These are phyloP conservation scores for Gallinago solitaria DNA, from an alignment of 2,797 vertebrate species.

Conservation along the genomic window DNA sequence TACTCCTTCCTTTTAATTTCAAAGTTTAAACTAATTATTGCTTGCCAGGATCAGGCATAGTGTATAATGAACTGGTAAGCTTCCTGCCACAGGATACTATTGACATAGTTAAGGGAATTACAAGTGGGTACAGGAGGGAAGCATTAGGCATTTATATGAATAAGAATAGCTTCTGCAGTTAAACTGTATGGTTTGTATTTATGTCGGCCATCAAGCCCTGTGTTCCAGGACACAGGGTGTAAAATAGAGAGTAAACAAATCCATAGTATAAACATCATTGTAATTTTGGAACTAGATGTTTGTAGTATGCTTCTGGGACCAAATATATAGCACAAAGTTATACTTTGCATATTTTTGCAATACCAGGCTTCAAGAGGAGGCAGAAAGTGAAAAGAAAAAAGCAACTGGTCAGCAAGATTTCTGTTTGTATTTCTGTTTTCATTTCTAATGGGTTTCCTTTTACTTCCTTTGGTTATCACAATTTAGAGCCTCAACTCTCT, in stretches of 20 bases:
- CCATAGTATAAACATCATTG: not conserved
- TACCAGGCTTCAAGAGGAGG: not conserved
- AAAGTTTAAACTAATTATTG: not conserved
- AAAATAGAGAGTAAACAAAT: not conserved
- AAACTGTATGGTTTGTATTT: not conserved
- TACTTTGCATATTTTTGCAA: not conserved
- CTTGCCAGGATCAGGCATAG: not conserved
- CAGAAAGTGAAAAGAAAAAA: not conserved
- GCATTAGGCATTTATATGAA: not conserved
- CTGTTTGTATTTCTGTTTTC: not conserved
- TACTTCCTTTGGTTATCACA: not conserved
- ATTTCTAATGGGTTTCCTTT: not conserved
- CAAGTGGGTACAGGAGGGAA: accelerated
- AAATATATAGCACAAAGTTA: not conserved
- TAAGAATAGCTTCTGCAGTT: not conserved
- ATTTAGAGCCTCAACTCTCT: not conserved
- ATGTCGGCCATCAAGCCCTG: not conserved
- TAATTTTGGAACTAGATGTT: not conserved
- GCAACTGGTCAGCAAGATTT: not conserved
- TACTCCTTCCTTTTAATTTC: not conserved
- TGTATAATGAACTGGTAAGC: not conserved
- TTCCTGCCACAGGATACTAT: not conserved
- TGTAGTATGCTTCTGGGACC: not conserved
- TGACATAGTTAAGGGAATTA: not conserved
- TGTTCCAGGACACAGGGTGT: not conserved